Percentiles rank a stretch among this genome's conserved stretches.
These are phyloP conservation scores for Hemicrepidius hirtus DNA, from an alignment of 2,888 invertebrate genomes.

Conservation along the genomic window DNA sequence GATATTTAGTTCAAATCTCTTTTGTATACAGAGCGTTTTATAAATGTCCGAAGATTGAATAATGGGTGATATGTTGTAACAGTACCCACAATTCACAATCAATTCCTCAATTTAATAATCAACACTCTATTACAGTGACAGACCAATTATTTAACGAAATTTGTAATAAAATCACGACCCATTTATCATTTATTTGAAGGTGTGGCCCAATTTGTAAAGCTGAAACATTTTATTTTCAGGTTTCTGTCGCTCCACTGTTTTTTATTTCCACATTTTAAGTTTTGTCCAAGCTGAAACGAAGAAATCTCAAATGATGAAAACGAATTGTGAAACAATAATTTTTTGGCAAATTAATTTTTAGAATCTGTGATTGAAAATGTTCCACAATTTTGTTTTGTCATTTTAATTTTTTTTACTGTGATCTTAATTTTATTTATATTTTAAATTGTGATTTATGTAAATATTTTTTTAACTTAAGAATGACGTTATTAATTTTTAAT, in stretches of 20 bases:
- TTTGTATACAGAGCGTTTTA: too few species aligned
- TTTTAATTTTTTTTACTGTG: conserved; percentile 16
- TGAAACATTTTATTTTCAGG: conserved; percentile 72
- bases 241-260: conserved; percentile 93
- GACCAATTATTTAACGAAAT: not conserved
- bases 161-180: too few species aligned
- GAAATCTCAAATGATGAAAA: conserved; percentile 30
- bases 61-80: too few species aligned
- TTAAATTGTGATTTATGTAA: conserved; percentile 21
- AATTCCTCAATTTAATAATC: not conserved
- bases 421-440: conserved; percentile 18
- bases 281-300: conserved; percentile 81
- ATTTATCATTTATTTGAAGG: too few species aligned
- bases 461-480: not conserved
- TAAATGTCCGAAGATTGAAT: too few species aligned
- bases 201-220: too few species aligned
- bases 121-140: not conserved
- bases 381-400: not conserved
- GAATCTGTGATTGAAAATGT: conserved; percentile 35
- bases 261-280: conserved; percentile 88
- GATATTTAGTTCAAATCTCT: not conserved
- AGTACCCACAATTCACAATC: not conserved
- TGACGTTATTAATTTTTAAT: not conserved
- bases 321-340: conserved; percentile 31
- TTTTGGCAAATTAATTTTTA: conserved; percentile 24